Evolutionary conservation across 2,888 invertebrate genomes (phyloP).

Genomic region (Lochmaea capreae): DNA sequence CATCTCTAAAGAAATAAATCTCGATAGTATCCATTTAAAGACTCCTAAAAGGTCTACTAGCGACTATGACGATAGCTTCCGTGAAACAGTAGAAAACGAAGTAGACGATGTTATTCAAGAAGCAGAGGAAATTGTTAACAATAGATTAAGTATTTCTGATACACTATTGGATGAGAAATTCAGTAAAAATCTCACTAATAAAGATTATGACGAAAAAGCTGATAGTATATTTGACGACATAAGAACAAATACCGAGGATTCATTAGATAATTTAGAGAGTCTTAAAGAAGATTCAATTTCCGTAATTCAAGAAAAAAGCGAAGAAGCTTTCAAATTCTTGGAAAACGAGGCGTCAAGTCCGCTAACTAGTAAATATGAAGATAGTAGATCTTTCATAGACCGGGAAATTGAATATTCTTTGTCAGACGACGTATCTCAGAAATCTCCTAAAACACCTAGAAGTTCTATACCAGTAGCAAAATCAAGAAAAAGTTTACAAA

Average conservation of each 20-base stretch:
- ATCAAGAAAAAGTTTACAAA: slow-evolving; percentile 55
- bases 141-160: slow-evolving; percentile 47
- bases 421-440: slow-evolving; percentile 40
- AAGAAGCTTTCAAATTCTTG: slow-evolving; percentile 63
- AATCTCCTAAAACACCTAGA: slow-evolving; percentile 46
- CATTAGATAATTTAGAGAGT: slow-evolving; percentile 60
- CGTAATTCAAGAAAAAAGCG: slow-evolving; percentile 61
- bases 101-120: slow-evolving; percentile 59
- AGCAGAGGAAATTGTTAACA: slow-evolving; percentile 62
- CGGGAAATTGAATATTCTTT: slow-evolving; percentile 47
- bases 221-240: slow-evolving; percentile 60
- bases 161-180: slow-evolving; percentile 35
- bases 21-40: slow-evolving; percentile 56
- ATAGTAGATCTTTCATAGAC: slow-evolving; percentile 47
- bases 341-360: slow-evolving; percentile 61
- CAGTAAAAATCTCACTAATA: slow-evolving; percentile 57
- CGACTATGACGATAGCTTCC: slow-evolving; percentile 45
- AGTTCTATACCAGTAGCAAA: slow-evolving; percentile 61
- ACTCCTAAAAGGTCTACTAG: slow-evolving; percentile 49
- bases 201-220: slow-evolving; percentile 57
- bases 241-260: slow-evolving; percentile 62
- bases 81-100: slow-evolving; percentile 54
- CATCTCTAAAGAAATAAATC: slow-evolving; percentile 59
- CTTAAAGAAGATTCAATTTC: slow-evolving; percentile 61
- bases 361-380: slow-evolving; percentile 37